Percentiles rank a stretch among this genome's conserved stretches.
phyloP scores from a whole-genome alignment of 2,888 invertebrate genomes.

The Reticulitermes lucifugus region DNA sequence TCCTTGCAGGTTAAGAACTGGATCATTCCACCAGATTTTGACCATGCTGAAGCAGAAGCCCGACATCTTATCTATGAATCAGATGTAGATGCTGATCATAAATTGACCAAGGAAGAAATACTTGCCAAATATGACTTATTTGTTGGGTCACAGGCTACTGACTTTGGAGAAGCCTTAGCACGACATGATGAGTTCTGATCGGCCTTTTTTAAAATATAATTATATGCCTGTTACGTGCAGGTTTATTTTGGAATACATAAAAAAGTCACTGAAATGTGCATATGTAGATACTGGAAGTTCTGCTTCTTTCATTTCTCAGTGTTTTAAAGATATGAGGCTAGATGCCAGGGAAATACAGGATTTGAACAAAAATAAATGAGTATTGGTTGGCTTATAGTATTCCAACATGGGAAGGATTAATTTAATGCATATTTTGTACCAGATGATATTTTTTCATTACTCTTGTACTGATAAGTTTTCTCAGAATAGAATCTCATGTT shows the following conservation, averaged over 20 bases:
- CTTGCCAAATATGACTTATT: constrained; percentile 96
- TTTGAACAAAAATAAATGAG: too few species aligned
- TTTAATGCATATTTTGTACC: too few species aligned
- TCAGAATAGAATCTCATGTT: too few species aligned
- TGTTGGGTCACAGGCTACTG: constrained; percentile 98
- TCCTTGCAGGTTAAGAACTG: constrained; percentile 76
- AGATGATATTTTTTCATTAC: too few species aligned
- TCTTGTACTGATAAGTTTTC: too few species aligned
- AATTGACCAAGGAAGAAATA: constrained; percentile 89
- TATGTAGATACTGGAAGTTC: neutral
- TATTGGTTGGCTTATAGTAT: too few species aligned
- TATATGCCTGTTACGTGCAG: neutral
- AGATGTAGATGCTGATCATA: constrained; percentile 91
- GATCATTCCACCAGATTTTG: constrained; percentile 96
- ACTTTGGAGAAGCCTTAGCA: constrained; percentile 96
- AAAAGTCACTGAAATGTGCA: neutral
- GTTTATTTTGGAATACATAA: neutral
- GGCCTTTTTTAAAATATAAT: neutral
- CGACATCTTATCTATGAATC: constrained; percentile 95
- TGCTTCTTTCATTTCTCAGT: neutral
- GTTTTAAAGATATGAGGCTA: neutral
- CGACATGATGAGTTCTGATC: constrained; percentile 94
- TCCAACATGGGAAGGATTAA: too few species aligned
- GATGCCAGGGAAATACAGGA: too few species aligned
- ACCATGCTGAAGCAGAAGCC: constrained; percentile 97